Base-by-base conservation (phyloP, 1,140 invertebrate species). In the Drosophila sturtevanti region DNA sequence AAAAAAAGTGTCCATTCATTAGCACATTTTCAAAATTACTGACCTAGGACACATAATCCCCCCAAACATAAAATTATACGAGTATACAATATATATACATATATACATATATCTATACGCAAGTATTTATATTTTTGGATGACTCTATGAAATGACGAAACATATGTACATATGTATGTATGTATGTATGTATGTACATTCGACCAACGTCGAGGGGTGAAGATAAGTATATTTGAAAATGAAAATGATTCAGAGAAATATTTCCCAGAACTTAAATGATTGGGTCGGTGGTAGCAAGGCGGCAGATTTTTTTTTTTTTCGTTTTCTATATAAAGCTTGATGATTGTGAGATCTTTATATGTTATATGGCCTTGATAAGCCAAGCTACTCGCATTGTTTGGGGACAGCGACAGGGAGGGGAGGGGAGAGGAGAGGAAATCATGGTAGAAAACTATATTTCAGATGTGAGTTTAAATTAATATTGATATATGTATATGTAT, bases 31-130 rank as follows among this genome's bases (percentile, higher is more conserved):
- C n/a, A n/a, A 18, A 54, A 70, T 73, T 72, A 77, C 71, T 85
- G 81, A 85, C 81, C 81, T 85, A 85, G 81, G 77, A 73, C 81
- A 73, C 81, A 84, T 65, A 64, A 59, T 74, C 71, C 63, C 35
- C 71, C 51, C 4, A n/a, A n/a, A 24, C 4, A 24, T 24, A 1
- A 31, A 4, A 4, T 31, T 31, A 31, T 31, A 31, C 7, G n/a
- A 31, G 27, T 31, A 31, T 31, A 31, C 27, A 31, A 31, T 31
- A 7, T 31, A 31, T 31, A 18, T 41, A 38, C 51, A 73, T 31
- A 71, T 67, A 38, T 31, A 41, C 56, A 54, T 14, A 7, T 51
- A 11, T 63, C 12, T 27, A 54, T 31, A 18, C 16, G 35, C 24
- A 52, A 31, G 21, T 21, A 18, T 63, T 54, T 66, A 18, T 70